Evolutionary conservation across 2,888 invertebrate genomes (phyloP), one percentile per base, ranked within the genome.

Genomic region (Diarsia dahlii): DNA sequence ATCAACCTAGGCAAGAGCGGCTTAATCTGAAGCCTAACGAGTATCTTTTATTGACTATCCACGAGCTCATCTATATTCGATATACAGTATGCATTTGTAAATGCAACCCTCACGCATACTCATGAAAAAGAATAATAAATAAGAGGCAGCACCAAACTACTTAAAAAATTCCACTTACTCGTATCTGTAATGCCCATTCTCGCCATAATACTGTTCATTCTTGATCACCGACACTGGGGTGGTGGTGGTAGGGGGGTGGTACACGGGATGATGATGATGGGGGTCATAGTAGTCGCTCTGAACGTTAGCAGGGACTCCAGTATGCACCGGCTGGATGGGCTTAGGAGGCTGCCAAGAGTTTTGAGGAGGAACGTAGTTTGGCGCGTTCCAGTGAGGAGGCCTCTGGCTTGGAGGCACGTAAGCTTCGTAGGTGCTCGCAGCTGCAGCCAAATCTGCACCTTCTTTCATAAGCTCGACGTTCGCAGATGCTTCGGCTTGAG

Each of bases 141-240:
- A 18, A 34, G 18, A n/a, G 13, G 6, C n/a, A 12, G 4, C 12
- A 45, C n/a, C 2, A 45, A 45, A 74, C 5, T 15, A 1, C 39
- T 3, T 5, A 39, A 15, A 48, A 72, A 2, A 15, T 45, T 34
- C 6, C 0, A 95, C 96, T 96, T 87, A 97, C 97, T 97, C 97
- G 86, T 96, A 97, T 92, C 94, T 96, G 90, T 97, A 97, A 87
- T 94, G 93, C 78, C 97, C 97, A 80, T 97, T 94, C 20, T 95
- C 95, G 67, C 96, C 96, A 65, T 90, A 91, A 58, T 85, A 91
- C 76, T 95, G 95, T 75, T 95, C 95, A 84, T 97, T 96, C 89
- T 95, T 96, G 89, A 97, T 94, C 60, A 97, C 93, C 2, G 96
- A 80, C 12, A 93, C 89, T 0, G 93, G 92, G 1, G 95, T 92